A percentile compares a stretch with the other conserved stretches of the same genome.
These are phyloP conservation scores for Globodera rostochiensis DNA, from an alignment of 1,140 invertebrate species.

Conservation along the genomic window DNA sequence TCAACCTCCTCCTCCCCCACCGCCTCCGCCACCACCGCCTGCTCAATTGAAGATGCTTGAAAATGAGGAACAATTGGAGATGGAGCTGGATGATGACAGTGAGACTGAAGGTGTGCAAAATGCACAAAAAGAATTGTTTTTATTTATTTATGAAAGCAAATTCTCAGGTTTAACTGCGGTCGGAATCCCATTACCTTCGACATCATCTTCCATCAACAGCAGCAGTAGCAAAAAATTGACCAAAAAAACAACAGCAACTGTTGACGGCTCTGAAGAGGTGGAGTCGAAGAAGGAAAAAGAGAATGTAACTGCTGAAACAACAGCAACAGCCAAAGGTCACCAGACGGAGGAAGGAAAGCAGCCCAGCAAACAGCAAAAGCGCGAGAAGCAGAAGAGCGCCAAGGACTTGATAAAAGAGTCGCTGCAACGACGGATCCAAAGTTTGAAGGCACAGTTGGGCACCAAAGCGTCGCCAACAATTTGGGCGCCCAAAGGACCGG, in stretches of 20 bases:
- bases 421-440: constrained; percentile 4
- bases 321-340: no score
- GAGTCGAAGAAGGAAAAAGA: neutral
- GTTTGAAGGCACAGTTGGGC: constrained; percentile 6
- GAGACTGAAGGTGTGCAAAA: neutral
- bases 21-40: constrained; percentile 15
- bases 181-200: neutral
- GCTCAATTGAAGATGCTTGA: neutral
- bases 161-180: no score
- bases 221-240: neutral
- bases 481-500: neutral
- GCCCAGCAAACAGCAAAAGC: neutral
- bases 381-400: constrained; percentile 3
- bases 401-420: neutral
- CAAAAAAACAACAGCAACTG: neutral
- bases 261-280: neutral
- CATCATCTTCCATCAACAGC: neutral
- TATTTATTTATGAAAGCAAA: no score
- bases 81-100: neutral
- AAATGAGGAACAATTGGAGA: neutral
- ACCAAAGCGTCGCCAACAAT: neutral
- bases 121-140: neutral
- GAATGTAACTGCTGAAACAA: neutral
- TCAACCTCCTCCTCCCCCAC: constrained; percentile 5
- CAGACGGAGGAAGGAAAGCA: neutral